A percentile compares a stretch with the other conserved stretches of the same genome.
These are phyloP conservation scores for Drosophila ezoana DNA, from an alignment of 2,888 invertebrate genomes.

Conservation along the genomic window DNA sequence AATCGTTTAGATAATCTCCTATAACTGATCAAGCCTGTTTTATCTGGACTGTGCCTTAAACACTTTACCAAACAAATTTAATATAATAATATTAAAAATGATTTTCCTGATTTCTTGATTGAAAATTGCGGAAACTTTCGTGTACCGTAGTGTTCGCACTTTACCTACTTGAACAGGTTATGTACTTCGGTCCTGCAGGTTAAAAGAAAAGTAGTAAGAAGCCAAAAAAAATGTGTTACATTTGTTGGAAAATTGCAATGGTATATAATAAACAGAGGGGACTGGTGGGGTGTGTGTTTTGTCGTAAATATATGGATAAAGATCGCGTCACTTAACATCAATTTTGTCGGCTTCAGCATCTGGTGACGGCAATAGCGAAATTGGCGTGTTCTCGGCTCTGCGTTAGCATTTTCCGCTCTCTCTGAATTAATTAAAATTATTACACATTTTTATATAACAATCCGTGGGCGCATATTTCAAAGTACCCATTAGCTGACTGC, in stretches of 20 bases:
- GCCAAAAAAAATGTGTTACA: constrained; percentile 15
- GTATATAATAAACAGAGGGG: constrained; percentile 33
- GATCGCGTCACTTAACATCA: constrained; percentile 19
- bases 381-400: constrained; percentile 54
- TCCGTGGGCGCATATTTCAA: constrained; percentile 52
- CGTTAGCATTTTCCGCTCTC: constrained; percentile 50
- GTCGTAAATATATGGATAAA: background rate
- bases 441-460: constrained; percentile 77
- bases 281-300: constrained; percentile 48
- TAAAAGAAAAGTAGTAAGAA: constrained; percentile 11
- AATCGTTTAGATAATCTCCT: background rate
- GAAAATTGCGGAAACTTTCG: constrained; percentile 12
- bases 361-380: constrained; percentile 56
- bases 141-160: constrained; percentile 17
- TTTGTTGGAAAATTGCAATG: constrained; percentile 14
- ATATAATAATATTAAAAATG: background rate
- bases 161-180: constrained; percentile 65
- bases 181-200: constrained; percentile 49
- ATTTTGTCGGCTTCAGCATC: constrained; percentile 20
- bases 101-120: constrained; percentile 17
- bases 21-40: no score
- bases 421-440: constrained; percentile 77
- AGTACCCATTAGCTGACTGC: constrained; percentile 12
- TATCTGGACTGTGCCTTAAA: no score
- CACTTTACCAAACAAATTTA: no score